Conservation (phyloP, 1,140 invertebrate species). For the Drosophila pachea region DNA sequence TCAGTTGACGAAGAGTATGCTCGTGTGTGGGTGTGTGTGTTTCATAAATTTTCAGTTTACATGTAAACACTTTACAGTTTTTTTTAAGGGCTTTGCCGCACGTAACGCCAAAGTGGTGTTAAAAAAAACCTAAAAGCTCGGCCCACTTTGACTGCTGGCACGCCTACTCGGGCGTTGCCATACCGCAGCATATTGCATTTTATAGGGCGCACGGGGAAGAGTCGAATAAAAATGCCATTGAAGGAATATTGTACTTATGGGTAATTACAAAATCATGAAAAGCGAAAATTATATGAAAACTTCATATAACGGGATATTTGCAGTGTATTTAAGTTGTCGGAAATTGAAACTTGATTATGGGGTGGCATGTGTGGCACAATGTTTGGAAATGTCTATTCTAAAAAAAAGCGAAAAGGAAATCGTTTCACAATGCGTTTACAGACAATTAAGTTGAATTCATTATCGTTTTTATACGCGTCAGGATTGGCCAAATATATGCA, state of each 20-base stretch:
- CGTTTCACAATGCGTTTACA: too few relatives aligned
- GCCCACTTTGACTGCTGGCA: slow-evolving; percentile 11
- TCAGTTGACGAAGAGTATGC: not conserved
- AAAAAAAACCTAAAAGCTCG: slow-evolving; percentile 39
- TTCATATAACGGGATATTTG: slow-evolving; percentile 51
- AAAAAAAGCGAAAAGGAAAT: too few relatives aligned
- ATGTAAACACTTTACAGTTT: slow-evolving; percentile 66
- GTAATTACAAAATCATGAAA: slow-evolving; percentile 75
- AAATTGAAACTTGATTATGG: slow-evolving; percentile 40
- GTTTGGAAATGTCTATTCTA: too few relatives aligned
- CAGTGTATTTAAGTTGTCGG: slow-evolving; percentile 33
- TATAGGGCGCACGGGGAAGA: slow-evolving; percentile 49
- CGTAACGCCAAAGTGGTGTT: slow-evolving; percentile 41
- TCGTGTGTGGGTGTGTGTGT: slow-evolving; percentile 16
- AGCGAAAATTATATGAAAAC: slow-evolving; percentile 37
- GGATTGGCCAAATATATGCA: not conserved
- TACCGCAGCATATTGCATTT: slow-evolving; percentile 5
- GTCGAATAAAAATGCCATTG: slow-evolving; percentile 50
- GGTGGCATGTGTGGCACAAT: too few relatives aligned
- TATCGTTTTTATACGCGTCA: too few relatives aligned
- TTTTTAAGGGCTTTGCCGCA: slow-evolving; percentile 32
- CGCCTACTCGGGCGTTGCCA: too few relatives aligned
- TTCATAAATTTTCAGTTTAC: slow-evolving; percentile 46
- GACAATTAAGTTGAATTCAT: too few relatives aligned
- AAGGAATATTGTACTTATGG: slow-evolving; percentile 69